phyloP scores from a whole-genome alignment of 2,797 vertebrate species.

The Pangasius mekongensis region DNA sequence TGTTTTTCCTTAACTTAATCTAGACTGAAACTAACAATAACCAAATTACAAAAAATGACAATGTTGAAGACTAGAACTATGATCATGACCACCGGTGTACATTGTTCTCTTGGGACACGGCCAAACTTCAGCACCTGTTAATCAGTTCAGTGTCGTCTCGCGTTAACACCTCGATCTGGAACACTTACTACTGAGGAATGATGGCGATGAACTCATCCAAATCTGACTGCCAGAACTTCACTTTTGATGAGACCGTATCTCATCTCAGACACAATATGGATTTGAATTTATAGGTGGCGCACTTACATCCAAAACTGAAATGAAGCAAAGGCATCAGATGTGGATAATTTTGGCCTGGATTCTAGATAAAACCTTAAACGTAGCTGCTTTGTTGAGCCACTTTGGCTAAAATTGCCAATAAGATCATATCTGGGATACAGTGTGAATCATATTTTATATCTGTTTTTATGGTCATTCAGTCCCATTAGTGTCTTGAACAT shows the following conservation, averaged over 20 bases:
- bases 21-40: background rate
- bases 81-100: background rate
- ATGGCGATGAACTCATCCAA: background rate
- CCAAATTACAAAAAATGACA: background rate
- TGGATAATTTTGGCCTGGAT: background rate
- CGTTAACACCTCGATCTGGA: background rate
- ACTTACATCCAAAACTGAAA: background rate
- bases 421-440: background rate
- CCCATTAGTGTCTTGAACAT: background rate
- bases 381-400: background rate
- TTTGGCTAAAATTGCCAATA: background rate
- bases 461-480: background rate
- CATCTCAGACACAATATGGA: background rate
- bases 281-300: background rate
- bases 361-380: background rate
- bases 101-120: background rate
- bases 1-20: background rate
- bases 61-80: background rate
- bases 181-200: background rate
- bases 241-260: background rate
- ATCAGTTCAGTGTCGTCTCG: background rate
- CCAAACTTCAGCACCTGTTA: background rate
- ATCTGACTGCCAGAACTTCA: background rate
- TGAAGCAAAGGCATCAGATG: background rate
- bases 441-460: background rate